Evolutionary conservation across 2,113 vertebrate genomes (phyloP), one percentile per base, ranked within the genome.

Genomic region (Brachypodius melanocephalos): DNA sequence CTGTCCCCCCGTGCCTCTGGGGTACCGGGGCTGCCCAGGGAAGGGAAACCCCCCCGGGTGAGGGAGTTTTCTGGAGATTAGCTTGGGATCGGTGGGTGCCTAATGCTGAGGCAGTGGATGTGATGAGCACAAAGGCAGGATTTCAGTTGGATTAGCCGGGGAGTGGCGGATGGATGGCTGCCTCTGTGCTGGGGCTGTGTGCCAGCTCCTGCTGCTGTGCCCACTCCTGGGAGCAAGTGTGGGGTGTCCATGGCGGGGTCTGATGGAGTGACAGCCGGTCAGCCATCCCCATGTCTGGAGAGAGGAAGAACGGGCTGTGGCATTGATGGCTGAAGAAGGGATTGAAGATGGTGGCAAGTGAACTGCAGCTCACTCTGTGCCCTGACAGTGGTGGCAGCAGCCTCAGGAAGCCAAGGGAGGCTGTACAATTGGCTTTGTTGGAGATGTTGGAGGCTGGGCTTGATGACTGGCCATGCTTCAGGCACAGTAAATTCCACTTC

Each of bases 131-230:
- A 80, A 92, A 76, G 63, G 80, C 76, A 80, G 93, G 89, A 85
- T 93, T 95, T 88, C 0, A 0, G 58, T 3, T 32, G 92, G 85
- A 93, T 96, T 94, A 95, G 62, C 78, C 0, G 1, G 15, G 40
- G 31, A 86, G 22, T 55, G 42, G 15, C 0, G 17, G 45, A 25
- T 17, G 76, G 83, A 31, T 40, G 77, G 89, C 57, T 85, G 88
- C 28, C 63, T 4, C 18, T 42, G 54, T 0, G 2, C 40, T 0
- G 0, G 28, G 42, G 45, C 46, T 1, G 0, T 34, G 61, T 49
- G 69, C 82, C 82, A 81, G 43, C 42, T 66, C 61, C 0, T 1
- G 9, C 65, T 68, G 42, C 8, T 0, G 2, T 73, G 63, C 54
- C 29, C 0, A 0, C 62, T 80, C 36, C 78, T 43, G 66, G 78